Evolutionary conservation across 2,113 vertebrate species (phyloP).

Genomic region (Spilogale gracilis): DNA sequence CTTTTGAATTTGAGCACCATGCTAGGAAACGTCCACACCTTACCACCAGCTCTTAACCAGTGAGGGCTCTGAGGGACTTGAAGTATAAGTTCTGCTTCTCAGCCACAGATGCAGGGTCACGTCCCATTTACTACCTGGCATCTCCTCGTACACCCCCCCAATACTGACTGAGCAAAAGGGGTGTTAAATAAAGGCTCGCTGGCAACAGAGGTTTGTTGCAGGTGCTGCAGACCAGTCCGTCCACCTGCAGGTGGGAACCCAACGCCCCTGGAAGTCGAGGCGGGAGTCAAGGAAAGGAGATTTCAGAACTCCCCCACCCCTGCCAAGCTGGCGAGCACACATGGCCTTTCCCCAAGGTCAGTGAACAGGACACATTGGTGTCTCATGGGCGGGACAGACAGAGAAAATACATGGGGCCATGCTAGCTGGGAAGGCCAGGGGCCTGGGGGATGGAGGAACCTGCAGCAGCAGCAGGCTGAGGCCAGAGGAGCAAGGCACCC

Average conservation of each 20-base stretch:
- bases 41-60: neutral
- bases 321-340: neutral
- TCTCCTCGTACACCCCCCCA: too few relatives aligned
- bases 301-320: neutral
- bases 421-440: neutral
- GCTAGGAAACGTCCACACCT: neutral
- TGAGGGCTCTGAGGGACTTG: neutral
- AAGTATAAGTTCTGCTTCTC: neutral
- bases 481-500: neutral
- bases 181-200: neutral
- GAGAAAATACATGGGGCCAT: neutral
- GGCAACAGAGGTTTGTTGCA: neutral
- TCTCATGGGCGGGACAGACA: neutral
- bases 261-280: too few relatives aligned
- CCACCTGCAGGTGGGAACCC: neutral
- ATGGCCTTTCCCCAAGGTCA: neutral
- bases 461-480: neutral
- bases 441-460: neutral
- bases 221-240: accelerated
- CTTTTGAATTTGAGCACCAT: neutral
- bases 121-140: neutral
- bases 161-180: neutral
- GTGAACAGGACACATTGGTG: neutral
- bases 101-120: neutral
- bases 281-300: neutral